Evolutionary conservation across 2,888 invertebrate genomes (phyloP), one percentile per base, ranked within the genome.

Genomic region (Cheilosia vulpina): DNA sequence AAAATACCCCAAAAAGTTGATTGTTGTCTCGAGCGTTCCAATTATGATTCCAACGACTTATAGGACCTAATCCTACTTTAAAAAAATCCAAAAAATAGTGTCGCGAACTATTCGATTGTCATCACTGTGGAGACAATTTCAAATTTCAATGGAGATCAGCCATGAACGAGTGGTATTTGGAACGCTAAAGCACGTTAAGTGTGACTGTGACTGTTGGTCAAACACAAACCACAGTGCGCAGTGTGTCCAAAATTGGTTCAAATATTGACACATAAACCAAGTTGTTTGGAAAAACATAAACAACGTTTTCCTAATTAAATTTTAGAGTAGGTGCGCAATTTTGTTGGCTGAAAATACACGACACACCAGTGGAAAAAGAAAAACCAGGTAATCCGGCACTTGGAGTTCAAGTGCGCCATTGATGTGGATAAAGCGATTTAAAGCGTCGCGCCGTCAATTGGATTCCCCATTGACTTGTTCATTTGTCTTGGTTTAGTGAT

Each of bases 201-300:
- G 68, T 62, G 75, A 52, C 65, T 5, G 50, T 50, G 38, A n/a
- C 15, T 75, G 58, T 68, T 77, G 62, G 68, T 38, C 77, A 77
- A 60, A 77, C 45, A 68, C 34, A 63, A 55, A 38, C 38, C 5
- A 1, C 27, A 27, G 27, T 27, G 6, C 6, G 1, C 11, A 3
- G 38, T 38, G 38, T 13, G 38, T 11, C 38, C 38, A 38, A 38
- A 38, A 13, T 13, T 38, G 38, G 38, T 38, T 38, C 72, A 72
- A 72, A 72, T 72, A 72, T 72, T 62, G 62, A 72, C 72, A 62
- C 72, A 72, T 72, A 72, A 53, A 52, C n/a, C 24, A 31, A 58
- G 38, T 34, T 38, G 21, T 19, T 65, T 21, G 34, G 4, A n/a
- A 21, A 21, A 34, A 43, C 2, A 52, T 27, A 53, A 13, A 19